Base-by-base conservation (phyloP, 2,888 invertebrate genomes). In the Sphecodes monilicornis region DNA sequence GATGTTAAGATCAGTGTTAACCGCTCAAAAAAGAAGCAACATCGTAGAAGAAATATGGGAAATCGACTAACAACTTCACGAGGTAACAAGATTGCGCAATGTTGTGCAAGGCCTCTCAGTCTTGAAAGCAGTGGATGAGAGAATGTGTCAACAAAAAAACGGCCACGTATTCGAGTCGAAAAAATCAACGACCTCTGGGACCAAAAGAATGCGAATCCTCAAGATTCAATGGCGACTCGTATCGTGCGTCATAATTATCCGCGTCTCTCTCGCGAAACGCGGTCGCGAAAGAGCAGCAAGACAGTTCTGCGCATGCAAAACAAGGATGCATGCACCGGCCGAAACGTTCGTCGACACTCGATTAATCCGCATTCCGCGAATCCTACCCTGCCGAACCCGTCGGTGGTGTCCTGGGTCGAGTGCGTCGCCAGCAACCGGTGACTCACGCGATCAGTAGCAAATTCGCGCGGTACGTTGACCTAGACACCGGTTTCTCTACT, bases 401-500 rank as follows among this genome's bases (percentile, higher is more conserved):
- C 76, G 66, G 66, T 26, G 26, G 39, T 57, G 69, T 68, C 60
- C 78, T 68, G 78, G 78, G 43, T 78, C 78, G 60, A 54, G 54
- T 72, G 46, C 70, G 74, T 76, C 66, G 64, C 50, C 13, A 18
- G n/a, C 41, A 46, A 68, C 11, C 78, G 82, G 79, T 89, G 89
- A 89, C 78, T 89, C 89, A 90, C 76, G 26, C 77, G 80, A 86
- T 87, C 87, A 70, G 76, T 71, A 69, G 84, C 76, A 57, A 88
- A 89, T 89, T 87, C 78, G 60, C 57, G 57, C 46, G 76, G 89
- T 88, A 72, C 90, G 60, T 88, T 85, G 89, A 90, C 87, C 89
- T 90, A 87, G 86, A 88, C 88, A 82, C 84, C 78, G 71, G 79
- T 82, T 71, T 78, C 73, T 86, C 86, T 79, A 79, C 80, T 79